Percentiles rank a stretch among this genome's conserved stretches.
These are phyloP conservation scores for Anser cygnoides DNA, from an alignment of 2,113 vertebrate genomes.

Conservation along the genomic window DNA sequence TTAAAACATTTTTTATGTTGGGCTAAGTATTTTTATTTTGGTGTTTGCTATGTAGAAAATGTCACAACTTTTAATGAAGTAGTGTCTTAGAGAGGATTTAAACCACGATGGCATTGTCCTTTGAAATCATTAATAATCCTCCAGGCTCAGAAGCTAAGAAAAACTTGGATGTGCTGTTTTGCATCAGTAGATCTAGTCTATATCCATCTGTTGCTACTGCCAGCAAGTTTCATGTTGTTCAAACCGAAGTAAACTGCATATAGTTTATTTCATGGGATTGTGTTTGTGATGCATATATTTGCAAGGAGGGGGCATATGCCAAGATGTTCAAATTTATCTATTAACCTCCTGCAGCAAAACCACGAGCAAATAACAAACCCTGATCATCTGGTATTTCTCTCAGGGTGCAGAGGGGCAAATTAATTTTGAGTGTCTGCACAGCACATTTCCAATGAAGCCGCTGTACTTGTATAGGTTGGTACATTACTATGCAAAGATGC, in stretches of 20 bases:
- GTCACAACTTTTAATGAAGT: background rate
- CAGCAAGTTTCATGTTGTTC: background rate
- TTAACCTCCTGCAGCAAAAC: background rate
- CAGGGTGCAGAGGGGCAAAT: background rate
- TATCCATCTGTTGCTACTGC: background rate
- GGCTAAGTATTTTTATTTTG: background rate
- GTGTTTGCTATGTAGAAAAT: background rate
- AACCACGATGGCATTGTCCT: background rate
- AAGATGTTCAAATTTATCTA: background rate
- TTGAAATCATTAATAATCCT: background rate
- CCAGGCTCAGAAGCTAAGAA: background rate
- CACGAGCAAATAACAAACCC: background rate
- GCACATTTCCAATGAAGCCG: background rate
- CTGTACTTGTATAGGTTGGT: background rate
- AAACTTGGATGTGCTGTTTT: background rate
- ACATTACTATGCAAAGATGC: background rate
- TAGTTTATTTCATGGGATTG: background rate
- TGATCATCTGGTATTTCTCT: slow-evolving; percentile 24
- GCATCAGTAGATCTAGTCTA: background rate
- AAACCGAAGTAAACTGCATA: background rate
- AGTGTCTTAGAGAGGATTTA: background rate
- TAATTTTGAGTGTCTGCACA: background rate
- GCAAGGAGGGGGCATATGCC: background rate
- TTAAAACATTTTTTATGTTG: background rate
- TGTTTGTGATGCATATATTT: background rate